Evolutionary conservation across 2,888 invertebrate genomes (phyloP).

Genomic region (Tetranychus piercei): DNA sequence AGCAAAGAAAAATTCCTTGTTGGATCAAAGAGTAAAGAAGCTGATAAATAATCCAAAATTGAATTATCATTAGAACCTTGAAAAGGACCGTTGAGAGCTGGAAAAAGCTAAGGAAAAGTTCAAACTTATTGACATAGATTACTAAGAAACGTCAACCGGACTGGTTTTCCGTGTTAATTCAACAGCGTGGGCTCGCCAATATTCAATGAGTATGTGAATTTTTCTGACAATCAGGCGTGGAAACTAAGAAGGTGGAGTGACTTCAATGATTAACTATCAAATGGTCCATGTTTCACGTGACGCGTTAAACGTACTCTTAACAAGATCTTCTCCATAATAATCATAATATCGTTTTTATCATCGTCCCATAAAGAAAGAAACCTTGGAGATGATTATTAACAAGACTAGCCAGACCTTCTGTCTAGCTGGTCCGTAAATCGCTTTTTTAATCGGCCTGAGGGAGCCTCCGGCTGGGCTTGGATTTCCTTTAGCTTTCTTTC

Average conservation of each 20-base stretch:
- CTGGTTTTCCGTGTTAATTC: not conserved
- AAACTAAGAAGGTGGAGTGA: not conserved
- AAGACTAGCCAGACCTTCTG: not conserved
- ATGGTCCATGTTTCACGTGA: not conserved
- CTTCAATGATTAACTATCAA: not conserved
- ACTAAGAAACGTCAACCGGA: not conserved
- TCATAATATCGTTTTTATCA: not conserved
- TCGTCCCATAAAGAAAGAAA: not conserved
- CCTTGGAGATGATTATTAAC: constrained; percentile 1
- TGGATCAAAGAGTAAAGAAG: not conserved
- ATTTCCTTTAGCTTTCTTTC: not conserved
- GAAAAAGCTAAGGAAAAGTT: not conserved
- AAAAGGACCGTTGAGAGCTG: not conserved
- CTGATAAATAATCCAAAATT: not conserved
- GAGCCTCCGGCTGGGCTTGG: not conserved
- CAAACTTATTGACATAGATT: not conserved
- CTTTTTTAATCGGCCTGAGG: not conserved
- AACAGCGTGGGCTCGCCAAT: not conserved
- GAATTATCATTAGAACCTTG: not conserved
- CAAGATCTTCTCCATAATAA: not conserved
- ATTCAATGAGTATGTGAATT: not conserved
- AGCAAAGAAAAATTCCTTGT: constrained; percentile 5
- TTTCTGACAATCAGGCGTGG: no score
- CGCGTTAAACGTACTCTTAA: not conserved
- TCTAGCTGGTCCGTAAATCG: not conserved